Conservation (phyloP, 2,888 invertebrate species). For the Harmothoe impar region DNA sequence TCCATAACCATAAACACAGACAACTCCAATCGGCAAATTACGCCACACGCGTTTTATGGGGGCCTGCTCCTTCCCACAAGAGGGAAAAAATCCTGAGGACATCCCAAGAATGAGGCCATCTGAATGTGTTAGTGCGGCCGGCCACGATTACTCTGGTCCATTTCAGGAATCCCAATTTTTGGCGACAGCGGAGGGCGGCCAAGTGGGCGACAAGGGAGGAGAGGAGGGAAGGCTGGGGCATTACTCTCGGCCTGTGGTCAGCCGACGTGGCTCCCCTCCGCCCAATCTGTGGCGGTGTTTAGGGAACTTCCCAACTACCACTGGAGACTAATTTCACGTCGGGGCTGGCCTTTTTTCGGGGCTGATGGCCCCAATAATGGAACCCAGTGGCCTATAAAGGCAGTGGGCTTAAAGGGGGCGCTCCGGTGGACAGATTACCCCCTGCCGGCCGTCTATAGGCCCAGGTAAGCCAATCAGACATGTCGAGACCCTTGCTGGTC, state of each 20-base stretch:
- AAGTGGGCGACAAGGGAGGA: too few species aligned
- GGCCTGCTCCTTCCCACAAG: too few species aligned
- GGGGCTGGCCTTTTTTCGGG: not conserved
- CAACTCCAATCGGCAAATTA: too few species aligned
- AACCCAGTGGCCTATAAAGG: constrained; percentile 36
- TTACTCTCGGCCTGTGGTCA: not conserved
- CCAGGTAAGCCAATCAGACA: constrained; percentile 26
- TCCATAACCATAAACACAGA: too few species aligned
- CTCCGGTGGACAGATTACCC: not conserved
- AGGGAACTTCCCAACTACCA: constrained; percentile 23
- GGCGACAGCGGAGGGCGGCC: too few species aligned
- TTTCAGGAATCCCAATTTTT: too few species aligned
- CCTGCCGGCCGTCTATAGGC: not conserved
- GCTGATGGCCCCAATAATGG: constrained; percentile 30
- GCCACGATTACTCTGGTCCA: too few species aligned
- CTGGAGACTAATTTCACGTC: not conserved
- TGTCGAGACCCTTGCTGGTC: not conserved
- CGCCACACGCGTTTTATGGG: too few species aligned
- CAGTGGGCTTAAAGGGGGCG: not conserved
- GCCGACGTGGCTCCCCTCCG: not conserved
- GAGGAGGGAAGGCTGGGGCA: not conserved
- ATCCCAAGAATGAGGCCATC: too few species aligned
- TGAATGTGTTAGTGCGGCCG: too few species aligned
- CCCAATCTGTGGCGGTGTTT: constrained; percentile 28
- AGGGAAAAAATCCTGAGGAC: too few species aligned